A percentile compares a stretch with the other conserved stretches of the same genome.
Evolutionary conservation across 2,797 vertebrate species (phyloP).

Genomic region (Ceyx erithaca): DNA sequence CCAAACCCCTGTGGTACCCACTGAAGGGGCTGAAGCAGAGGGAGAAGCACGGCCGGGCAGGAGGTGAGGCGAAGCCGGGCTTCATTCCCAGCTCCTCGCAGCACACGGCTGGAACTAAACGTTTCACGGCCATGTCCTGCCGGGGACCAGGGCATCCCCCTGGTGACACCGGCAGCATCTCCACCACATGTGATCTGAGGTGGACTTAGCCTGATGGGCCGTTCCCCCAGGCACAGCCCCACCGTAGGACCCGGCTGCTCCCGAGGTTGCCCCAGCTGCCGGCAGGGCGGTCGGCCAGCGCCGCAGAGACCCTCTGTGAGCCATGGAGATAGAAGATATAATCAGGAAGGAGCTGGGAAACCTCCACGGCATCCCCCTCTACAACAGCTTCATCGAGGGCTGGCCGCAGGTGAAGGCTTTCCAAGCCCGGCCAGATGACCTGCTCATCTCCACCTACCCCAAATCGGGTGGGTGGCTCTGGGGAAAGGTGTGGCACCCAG

Average conservation of each 20-base stretch:
- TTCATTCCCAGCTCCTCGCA: rapidly evolving
- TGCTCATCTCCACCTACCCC: slow-evolving; percentile 66
- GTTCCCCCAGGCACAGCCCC: not conserved
- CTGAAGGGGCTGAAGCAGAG: not conserved
- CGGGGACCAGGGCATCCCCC: not conserved
- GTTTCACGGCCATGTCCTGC: too few species aligned
- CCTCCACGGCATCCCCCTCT: slow-evolving; percentile 55
- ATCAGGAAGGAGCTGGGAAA: not conserved
- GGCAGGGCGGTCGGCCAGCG: not conserved
- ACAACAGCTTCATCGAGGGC: not conserved
- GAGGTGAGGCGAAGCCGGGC: not conserved
- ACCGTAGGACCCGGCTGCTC: not conserved
- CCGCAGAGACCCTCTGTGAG: rapidly evolving
- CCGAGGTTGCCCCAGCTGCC: rapidly evolving
- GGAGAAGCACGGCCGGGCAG: not conserved
- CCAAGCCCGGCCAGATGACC: slow-evolving; percentile 58
- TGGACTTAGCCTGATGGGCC: not conserved
- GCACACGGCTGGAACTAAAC: rapidly evolving
- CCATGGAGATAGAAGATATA: not conserved
- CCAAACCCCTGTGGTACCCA: rapidly evolving
- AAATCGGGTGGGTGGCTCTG: slow-evolving; percentile 63
- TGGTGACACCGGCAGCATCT: not conserved
- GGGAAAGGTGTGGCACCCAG: not conserved
- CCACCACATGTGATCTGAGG: not conserved
- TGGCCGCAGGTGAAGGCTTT: slow-evolving; percentile 66